phyloP scores from a whole-genome alignment of 2,797 vertebrate species.

The Onychomys leucogaster region DNA sequence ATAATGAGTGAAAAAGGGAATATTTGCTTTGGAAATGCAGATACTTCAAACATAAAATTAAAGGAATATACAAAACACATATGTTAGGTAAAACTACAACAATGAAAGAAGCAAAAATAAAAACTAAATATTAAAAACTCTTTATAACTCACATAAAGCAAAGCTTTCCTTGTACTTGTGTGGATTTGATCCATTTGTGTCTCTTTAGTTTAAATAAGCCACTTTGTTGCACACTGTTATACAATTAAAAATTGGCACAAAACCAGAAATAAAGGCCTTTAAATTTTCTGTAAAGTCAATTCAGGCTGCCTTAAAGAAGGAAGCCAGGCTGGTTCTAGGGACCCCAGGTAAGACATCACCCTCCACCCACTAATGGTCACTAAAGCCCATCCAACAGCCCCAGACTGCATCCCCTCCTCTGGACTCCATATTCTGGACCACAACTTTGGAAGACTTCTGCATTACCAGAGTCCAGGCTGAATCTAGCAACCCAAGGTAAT shows the following conservation, averaged over 20 bases:
- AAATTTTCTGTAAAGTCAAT: neutral
- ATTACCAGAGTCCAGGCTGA: neutral
- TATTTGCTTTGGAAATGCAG: neutral
- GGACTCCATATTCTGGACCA: neutral
- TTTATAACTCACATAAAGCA: neutral
- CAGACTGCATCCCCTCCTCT: neutral
- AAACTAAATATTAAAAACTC: neutral
- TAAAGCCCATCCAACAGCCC: neutral
- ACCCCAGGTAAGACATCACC: neutral
- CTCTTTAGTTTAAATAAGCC: neutral
- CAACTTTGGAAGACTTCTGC: neutral
- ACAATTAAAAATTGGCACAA: neutral
- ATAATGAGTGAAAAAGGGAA: neutral
- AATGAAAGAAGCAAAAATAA: neutral
- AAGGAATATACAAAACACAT: neutral
- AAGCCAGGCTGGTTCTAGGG: neutral
- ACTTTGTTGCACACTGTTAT: neutral
- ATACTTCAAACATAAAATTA: slow-evolving; percentile 31
- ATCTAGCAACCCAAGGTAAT: neutral
- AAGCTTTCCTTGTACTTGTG: neutral
- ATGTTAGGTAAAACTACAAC: neutral
- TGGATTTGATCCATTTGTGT: neutral
- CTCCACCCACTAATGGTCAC: neutral
- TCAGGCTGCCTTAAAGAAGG: neutral
- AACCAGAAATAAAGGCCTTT: neutral